A percentile compares a stretch with the other conserved stretches of the same genome.
phyloP scores from a whole-genome alignment of 1,140 invertebrate species.

The Macrostomum lignano region DNA sequence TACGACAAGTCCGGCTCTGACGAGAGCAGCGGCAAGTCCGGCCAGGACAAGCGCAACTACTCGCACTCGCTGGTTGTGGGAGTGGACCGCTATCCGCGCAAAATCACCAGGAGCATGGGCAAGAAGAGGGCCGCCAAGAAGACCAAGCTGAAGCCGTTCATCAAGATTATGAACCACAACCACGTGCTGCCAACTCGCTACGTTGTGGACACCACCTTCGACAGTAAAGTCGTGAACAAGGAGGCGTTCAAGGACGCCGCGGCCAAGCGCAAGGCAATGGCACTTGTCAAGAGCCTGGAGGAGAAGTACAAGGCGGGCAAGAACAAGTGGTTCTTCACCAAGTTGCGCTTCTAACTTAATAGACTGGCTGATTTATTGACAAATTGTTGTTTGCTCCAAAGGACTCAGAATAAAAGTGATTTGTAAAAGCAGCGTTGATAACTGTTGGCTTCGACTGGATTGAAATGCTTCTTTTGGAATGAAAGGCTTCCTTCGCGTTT shows the following conservation, averaged over 20 bases:
- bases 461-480: too few species aligned
- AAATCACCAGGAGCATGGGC: conserved; percentile 78
- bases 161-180: conserved; percentile 82
- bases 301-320: conserved; percentile 1
- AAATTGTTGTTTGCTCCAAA: too few species aligned
- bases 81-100: conserved; percentile 77
- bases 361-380: too few species aligned
- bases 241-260: conserved; percentile 2
- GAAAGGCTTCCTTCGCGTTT: too few species aligned
- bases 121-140: conserved; percentile 81
- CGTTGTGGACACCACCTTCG: not conserved
- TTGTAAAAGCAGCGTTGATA: too few species aligned
- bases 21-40: too few species aligned
- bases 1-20: too few species aligned
- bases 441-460: too few species aligned
- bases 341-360: conserved; percentile 6
- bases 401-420: too few species aligned
- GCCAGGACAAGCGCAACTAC: conserved; percentile 70
- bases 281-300: not conserved
- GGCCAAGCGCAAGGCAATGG: too few species aligned
- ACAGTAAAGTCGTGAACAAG: conserved; percentile 3
- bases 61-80: conserved; percentile 85
- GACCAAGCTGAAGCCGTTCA: conserved; percentile 86
- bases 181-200: conserved; percentile 76
- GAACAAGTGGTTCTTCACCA: conserved; percentile 5